Percentiles rank a stretch among this genome's conserved stretches.
phyloP scores from a whole-genome alignment of 2,888 invertebrate genomes.

The Agriotes lineatus region DNA sequence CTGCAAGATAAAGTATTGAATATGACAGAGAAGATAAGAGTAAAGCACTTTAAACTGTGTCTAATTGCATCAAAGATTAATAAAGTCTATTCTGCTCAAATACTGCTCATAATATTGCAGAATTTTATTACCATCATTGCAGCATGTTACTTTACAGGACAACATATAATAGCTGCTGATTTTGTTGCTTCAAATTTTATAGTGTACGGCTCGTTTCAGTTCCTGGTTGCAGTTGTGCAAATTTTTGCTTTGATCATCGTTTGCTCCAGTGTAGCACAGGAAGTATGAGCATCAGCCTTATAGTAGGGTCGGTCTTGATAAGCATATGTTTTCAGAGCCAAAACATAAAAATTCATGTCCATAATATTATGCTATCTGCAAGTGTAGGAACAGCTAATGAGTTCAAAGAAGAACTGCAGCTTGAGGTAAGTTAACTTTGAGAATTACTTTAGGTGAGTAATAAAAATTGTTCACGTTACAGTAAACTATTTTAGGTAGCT shows the following conservation, averaged over 20 bases:
- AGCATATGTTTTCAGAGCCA: too few species aligned
- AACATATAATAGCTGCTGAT: neutral
- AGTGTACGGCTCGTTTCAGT: neutral
- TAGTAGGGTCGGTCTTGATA: too few species aligned
- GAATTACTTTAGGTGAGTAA: too few species aligned
- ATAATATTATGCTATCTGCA: neutral
- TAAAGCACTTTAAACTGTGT: too few species aligned
- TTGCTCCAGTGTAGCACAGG: neutral
- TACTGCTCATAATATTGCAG: neutral
- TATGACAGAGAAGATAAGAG: too few species aligned
- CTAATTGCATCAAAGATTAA: too few species aligned
- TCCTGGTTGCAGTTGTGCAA: neutral
- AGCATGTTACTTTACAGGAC: neutral
- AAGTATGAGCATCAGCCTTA: too few species aligned
- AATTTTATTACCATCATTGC: conserved; percentile 2
- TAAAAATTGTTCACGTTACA: too few species aligned
- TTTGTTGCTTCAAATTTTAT: neutral
- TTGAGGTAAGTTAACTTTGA: neutral
- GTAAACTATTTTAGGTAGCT: conserved; percentile 25
- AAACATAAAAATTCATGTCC: too few species aligned
- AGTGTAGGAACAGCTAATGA: neutral
- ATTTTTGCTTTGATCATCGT: neutral
- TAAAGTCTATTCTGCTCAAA: neutral
- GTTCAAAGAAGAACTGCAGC: conserved; percentile 1
- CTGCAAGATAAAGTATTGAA: too few species aligned